Evolutionary conservation across 2,888 invertebrate genomes (phyloP).

Genomic region (Andrena praecox): DNA sequence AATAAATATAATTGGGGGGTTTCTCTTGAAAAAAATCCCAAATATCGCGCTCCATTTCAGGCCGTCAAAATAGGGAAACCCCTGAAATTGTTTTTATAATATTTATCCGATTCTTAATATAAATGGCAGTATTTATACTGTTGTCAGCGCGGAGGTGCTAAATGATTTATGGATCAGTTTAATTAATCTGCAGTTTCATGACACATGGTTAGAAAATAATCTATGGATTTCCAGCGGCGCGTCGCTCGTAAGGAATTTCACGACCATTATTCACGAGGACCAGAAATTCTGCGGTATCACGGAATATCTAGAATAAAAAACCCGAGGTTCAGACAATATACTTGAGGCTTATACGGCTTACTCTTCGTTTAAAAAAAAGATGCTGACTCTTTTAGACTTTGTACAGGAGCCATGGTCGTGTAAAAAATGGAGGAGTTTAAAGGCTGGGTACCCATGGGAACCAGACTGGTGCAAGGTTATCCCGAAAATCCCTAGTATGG

Average conservation of each 20-base stretch:
- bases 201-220: neutral
- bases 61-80: no score
- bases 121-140: no score
- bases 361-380: constrained; percentile 39
- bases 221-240: neutral
- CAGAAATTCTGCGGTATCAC: constrained; percentile 29
- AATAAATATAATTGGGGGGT: no score
- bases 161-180: neutral
- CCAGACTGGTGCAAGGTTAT: constrained; percentile 42
- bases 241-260: constrained; percentile 21
- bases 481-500: constrained; percentile 29
- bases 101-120: no score
- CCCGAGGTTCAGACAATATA: constrained; percentile 43
- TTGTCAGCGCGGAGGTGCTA: neutral
- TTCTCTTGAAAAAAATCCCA: no score
- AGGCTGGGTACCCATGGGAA: constrained; percentile 54
- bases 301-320: constrained; percentile 16
- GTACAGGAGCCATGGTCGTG: constrained; percentile 33
- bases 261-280: constrained; percentile 12
- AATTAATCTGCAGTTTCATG: neutral
- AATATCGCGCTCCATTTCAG: no score
- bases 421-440: constrained; percentile 64
- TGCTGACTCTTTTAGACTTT: constrained; percentile 44
- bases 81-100: no score
- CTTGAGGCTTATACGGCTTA: constrained; percentile 55